These are phyloP conservation scores for Streptopelia turtur DNA, from an alignment of 2,797 vertebrate species.

Conservation along the genomic window DNA sequence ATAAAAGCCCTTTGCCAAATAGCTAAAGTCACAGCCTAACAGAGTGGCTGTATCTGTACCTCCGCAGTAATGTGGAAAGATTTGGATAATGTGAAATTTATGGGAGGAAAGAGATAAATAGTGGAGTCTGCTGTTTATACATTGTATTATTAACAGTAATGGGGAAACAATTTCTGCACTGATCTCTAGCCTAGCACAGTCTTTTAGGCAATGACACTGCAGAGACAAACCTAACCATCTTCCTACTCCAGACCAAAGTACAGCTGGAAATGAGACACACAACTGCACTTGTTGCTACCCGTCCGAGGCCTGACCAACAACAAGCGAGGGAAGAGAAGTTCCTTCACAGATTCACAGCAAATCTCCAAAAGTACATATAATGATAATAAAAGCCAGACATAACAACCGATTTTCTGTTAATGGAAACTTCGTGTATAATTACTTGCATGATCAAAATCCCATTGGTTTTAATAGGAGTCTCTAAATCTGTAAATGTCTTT, in stretches of 20 bases:
- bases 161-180: rapidly evolving
- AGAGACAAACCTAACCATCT: background rate
- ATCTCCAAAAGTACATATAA: background rate
- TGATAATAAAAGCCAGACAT: background rate
- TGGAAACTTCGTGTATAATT: background rate
- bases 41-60: no score
- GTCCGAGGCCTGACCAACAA: rapidly evolving
- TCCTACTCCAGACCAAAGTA: background rate
- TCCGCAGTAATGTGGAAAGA: background rate
- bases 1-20: background rate
- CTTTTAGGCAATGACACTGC: background rate
- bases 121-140: background rate
- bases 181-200: background rate
- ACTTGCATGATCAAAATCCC: background rate
- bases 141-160: background rate
- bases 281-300: background rate
- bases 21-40: background rate
- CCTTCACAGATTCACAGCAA: background rate
- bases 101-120: background rate
- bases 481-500: background rate
- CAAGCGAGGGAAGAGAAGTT: background rate
- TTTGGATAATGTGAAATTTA: background rate
- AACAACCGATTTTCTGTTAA: background rate
- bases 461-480: background rate
- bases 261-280: background rate